These are phyloP conservation scores for Apodemus speciosus DNA, from an alignment of 2,113 vertebrate genomes.

Conservation along the genomic window DNA sequence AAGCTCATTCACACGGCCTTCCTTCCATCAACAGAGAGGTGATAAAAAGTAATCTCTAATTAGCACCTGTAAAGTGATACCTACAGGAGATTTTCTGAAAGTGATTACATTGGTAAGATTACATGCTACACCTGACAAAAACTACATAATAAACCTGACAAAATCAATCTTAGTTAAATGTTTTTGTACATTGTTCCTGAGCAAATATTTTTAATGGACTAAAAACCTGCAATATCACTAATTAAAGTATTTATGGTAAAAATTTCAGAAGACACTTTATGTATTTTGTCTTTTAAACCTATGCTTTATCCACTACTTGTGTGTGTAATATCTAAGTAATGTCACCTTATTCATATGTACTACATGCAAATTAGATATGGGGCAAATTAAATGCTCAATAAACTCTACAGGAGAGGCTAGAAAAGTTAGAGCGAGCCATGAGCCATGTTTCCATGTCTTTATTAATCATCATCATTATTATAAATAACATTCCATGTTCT, in stretches of 20 bases:
- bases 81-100: not conserved
- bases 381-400: not conserved
- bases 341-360: not conserved
- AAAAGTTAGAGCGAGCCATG: not conserved
- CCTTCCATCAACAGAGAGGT: conserved; percentile 1
- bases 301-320: not conserved
- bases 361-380: not conserved
- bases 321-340: not conserved
- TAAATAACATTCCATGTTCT: not conserved
- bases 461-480: not conserved
- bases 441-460: conserved; percentile 7
- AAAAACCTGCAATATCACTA: not conserved
- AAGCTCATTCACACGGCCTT: not conserved
- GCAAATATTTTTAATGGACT: not conserved
- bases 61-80: not conserved
- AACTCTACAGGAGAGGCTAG: not conserved
- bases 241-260: not conserved
- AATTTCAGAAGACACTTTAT: not conserved
- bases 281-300: not conserved
- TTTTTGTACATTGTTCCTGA: conserved; percentile 21
- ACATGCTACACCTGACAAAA: not conserved
- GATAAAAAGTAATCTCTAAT: conserved; percentile 5
- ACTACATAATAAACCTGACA: not conserved
- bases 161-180: not conserved
- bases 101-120: not conserved